Evolutionary conservation across 2,888 invertebrate species (phyloP), one percentile per base, ranked within the genome.

Genomic region (Ophraella communa): DNA sequence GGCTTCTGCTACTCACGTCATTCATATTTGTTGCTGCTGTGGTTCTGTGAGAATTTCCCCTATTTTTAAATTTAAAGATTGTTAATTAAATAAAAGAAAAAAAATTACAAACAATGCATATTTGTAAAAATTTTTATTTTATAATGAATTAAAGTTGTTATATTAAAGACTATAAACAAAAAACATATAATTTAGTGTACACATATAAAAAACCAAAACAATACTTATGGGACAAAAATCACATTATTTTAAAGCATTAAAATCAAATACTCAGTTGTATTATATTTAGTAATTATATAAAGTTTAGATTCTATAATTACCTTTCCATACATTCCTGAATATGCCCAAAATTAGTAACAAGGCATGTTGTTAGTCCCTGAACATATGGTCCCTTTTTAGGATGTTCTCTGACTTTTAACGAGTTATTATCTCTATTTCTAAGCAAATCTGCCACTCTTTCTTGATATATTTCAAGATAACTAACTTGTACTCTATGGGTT

Each of bases 1-100:
- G 95, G 84, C 93, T 94, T 76, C 95, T 87, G 78, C 93, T 93
- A 82, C 94, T 94, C 73, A 93, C 93, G 83, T 94, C 94, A 84
- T 95, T 95, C 94, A 95, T 95, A 81, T 93, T 93, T 63, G 95
- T 95, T 75, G 93, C 90, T 47, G 94, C 94, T 2, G 94, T 94
- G 20, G 94, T 94, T 71, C 95, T 87, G 78, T 91, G 91, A 66
- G 88, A 85, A 84, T 94, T 94, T 69, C 94, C 94, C 89, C 91
- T 92, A 60, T 49, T 8, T n/a, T 7, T n/a, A 49, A 14, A 23
- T 3, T 24, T 23, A 49, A 23, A 10, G 10, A 30, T 10, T 30
- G 30, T 49, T 49, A 14, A 49, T n/a, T n/a, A 45, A 20, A 10
- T 21, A 21, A 8, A 45, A n/a, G n/a, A n/a, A n/a, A n/a, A n/a